A percentile compares a stretch with the other conserved stretches of the same genome.
These are phyloP conservation scores for Pyrrhia umbra DNA, from an alignment of 2,888 invertebrate genomes.

Conservation along the genomic window DNA sequence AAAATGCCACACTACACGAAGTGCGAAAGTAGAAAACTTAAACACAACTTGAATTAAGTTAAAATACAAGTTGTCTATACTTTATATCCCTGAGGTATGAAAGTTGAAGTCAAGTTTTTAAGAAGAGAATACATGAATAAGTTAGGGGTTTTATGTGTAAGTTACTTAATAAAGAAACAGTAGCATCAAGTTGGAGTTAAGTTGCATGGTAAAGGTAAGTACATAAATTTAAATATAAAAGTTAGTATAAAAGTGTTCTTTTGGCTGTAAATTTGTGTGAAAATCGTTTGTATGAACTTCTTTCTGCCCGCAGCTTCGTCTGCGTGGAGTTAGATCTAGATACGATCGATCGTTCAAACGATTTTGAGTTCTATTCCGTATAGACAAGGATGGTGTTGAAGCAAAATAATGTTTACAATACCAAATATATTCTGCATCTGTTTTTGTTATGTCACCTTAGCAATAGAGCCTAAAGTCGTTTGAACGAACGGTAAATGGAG, in stretches of 20 bases:
- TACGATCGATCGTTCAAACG: too few species aligned
- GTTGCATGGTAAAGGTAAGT: neutral
- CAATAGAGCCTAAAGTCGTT: too few species aligned
- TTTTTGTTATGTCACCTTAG: too few species aligned
- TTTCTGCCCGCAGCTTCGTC: too few species aligned
- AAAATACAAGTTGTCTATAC: conserved; percentile 32
- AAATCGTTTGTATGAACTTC: neutral
- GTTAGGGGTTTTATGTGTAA: conserved; percentile 18
- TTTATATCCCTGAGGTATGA: conserved; percentile 30
- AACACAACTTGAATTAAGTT: conserved; percentile 22
- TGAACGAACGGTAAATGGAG: too few species aligned
- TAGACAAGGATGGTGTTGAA: too few species aligned
- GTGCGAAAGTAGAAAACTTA: conserved; percentile 23
- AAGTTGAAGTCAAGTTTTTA: conserved; percentile 28
- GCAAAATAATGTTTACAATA: too few species aligned
- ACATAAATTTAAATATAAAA: neutral
- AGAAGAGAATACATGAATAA: conserved; percentile 37
- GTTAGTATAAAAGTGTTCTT: neutral
- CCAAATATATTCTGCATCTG: too few species aligned
- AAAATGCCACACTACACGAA: conserved; percentile 14
- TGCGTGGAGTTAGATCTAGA: too few species aligned
- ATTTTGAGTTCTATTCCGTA: too few species aligned
- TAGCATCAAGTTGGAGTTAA: neutral
- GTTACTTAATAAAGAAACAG: conserved; percentile 11
- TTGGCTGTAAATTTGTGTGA: neutral